phyloP scores from a whole-genome alignment of 2,113 vertebrate species.

The Trachemys scripta region DNA sequence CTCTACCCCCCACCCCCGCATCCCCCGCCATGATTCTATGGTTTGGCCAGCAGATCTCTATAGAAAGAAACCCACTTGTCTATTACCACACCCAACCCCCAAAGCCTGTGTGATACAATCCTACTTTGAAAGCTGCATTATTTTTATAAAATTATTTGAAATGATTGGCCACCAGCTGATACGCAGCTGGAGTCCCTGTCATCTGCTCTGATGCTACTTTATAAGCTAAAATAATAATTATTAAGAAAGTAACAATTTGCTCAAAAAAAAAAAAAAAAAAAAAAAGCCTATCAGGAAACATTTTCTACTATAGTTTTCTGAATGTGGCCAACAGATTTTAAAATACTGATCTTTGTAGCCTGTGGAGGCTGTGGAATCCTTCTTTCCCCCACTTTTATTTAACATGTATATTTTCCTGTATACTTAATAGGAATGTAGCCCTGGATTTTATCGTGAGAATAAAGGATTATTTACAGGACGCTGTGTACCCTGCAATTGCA shows the following conservation, averaged over 20 bases:
- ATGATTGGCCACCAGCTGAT: not conserved
- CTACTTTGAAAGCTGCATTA: not conserved
- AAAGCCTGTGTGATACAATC: not conserved
- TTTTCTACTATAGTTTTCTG: not conserved
- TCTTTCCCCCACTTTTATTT: not conserved
- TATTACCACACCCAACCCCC: not conserved
- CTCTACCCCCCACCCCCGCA: not conserved
- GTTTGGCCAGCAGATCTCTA: not conserved
- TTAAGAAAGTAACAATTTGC: not conserved
- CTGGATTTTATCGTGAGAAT: slow-evolving; percentile 88
- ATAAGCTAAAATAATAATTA: not conserved
- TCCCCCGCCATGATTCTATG: not conserved
- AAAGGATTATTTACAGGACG: slow-evolving; percentile 75
- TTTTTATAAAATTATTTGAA: not conserved
- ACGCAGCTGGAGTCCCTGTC: not conserved
- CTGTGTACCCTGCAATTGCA: slow-evolving; percentile 90
- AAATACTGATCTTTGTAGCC: not conserved
- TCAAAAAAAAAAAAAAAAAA: not conserved
- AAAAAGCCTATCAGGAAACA: not conserved
- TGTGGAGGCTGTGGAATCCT: not conserved
- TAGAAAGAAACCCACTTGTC: not conserved
- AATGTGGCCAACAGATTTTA: not conserved
- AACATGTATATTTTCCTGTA: not conserved
- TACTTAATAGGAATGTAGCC: slow-evolving; percentile 83
- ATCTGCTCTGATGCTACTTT: not conserved